A percentile compares a stretch with the other conserved stretches of the same genome.
phyloP scores from a whole-genome alignment of 2,888 invertebrate species.

The Lasioglossum zephyrum region DNA sequence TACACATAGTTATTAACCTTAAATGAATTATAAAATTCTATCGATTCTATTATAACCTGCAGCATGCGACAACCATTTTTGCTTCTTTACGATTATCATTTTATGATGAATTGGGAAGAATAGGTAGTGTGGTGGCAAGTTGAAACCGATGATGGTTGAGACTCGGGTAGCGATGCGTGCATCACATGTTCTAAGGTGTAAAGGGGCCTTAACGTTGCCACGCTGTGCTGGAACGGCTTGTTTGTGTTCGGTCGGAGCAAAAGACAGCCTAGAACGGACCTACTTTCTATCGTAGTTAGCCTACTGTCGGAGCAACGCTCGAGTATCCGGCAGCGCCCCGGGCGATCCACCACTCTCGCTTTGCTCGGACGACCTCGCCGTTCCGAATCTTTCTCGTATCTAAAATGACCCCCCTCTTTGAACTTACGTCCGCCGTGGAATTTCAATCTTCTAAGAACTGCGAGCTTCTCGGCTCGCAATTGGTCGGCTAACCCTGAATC shows the following conservation, averaged over 20 bases:
- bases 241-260: slow-evolving; percentile 45
- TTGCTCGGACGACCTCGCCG: slow-evolving; percentile 49
- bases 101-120: no score
- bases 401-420: slow-evolving; percentile 7
- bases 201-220: background rate
- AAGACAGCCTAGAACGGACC: slow-evolving; percentile 74
- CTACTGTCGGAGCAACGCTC: slow-evolving; percentile 70
- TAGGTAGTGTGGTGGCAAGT: no score
- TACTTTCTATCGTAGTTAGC: slow-evolving; percentile 81
- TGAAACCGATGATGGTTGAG: no score
- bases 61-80: no score
- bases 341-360: slow-evolving; percentile 78
- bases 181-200: background rate
- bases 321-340: slow-evolving; percentile 80
- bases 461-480: background rate
- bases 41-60: no score
- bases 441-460: background rate
- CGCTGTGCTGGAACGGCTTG: slow-evolving; percentile 17
- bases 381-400: slow-evolving; percentile 14
- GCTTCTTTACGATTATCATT: no score
- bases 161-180: background rate
- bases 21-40: no score
- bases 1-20: no score
- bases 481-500: slow-evolving; percentile 2
- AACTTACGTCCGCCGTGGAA: background rate